Evolutionary conservation across 35 echinoderm and acorn worm species (phyloP).

Genomic region (Nesometra sesokonis): DNA sequence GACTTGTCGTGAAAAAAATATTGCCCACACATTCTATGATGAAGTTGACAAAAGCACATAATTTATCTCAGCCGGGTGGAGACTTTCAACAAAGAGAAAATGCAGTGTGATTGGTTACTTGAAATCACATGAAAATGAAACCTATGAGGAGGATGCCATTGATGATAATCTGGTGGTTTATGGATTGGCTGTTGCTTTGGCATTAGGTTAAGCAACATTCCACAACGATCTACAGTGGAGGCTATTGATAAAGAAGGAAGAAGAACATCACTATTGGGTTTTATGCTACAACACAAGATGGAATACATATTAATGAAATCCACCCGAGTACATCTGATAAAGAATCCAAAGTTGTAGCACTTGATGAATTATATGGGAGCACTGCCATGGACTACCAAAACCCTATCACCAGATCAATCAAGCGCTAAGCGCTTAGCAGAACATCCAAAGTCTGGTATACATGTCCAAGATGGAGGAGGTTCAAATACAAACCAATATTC

Average conservation of each 20-base stretch:
- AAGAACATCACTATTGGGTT: too few species aligned
- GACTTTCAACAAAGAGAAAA: not conserved
- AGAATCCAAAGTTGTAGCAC: slow-evolving; percentile 6
- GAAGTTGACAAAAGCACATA: not conserved
- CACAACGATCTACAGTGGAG: too few species aligned
- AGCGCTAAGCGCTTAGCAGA: not conserved
- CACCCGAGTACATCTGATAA: not conserved
- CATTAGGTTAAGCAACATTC: too few species aligned
- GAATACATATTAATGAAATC: slow-evolving; percentile 24
- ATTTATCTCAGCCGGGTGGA: not conserved
- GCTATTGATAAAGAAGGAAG: too few species aligned
- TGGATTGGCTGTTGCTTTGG: not conserved
- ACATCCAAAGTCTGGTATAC: not conserved
- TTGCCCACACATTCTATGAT: not conserved
- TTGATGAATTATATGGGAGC: slow-evolving; percentile 34
- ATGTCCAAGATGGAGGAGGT: not conserved
- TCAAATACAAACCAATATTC: not conserved
- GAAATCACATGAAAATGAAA: not conserved
- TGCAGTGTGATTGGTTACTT: not conserved
- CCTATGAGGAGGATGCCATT: not conserved
- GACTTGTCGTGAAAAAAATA: not conserved
- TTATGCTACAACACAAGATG: slow-evolving; percentile 50
- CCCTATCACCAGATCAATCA: slow-evolving; percentile 3
- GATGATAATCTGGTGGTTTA: not conserved
- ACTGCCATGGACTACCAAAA: slow-evolving; percentile 10